A percentile compares a stretch with the other conserved stretches of the same genome.
These are phyloP conservation scores for Xanthorhoe designata DNA, from an alignment of 2,888 invertebrate species.

Conservation along the genomic window DNA sequence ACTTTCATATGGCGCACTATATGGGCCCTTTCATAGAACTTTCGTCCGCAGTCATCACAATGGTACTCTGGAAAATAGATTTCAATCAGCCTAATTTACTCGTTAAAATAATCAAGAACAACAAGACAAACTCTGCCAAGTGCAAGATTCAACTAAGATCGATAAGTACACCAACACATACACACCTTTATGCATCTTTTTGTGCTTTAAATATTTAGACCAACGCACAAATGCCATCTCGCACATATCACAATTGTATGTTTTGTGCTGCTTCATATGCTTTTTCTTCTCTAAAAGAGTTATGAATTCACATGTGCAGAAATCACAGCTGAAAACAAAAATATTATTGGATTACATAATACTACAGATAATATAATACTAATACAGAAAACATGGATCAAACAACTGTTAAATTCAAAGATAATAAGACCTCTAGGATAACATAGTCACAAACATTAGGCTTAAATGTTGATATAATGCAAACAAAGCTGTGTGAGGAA, in stretches of 20 bases:
- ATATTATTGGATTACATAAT: neutral
- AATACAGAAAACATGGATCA: no score
- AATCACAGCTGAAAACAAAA: slow-evolving; percentile 77
- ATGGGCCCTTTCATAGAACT: slow-evolving; percentile 67
- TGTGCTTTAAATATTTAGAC: slow-evolving; percentile 78
- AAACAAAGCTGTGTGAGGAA: no score
- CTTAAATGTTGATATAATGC: no score
- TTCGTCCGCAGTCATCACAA: slow-evolving; percentile 72
- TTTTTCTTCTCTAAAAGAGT: slow-evolving; percentile 75
- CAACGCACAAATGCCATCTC: slow-evolving; percentile 76
- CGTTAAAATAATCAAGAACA: no score
- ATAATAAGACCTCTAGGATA: no score
- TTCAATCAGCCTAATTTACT: no score
- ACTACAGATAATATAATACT: no score
- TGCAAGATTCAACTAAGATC: neutral
- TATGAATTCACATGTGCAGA: slow-evolving; percentile 81
- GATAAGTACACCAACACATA: neutral
- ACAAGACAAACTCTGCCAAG: neutral
- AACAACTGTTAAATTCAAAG: no score
- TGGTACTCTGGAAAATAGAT: slow-evolving; percentile 60
- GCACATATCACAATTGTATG: slow-evolving; percentile 80
- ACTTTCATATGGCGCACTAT: slow-evolving; percentile 70
- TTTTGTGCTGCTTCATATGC: slow-evolving; percentile 78
- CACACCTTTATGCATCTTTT: slow-evolving; percentile 69
- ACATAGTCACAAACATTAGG: no score